phyloP scores from a whole-genome alignment of 1,140 invertebrate species.

The Halictus rubicundus region DNA sequence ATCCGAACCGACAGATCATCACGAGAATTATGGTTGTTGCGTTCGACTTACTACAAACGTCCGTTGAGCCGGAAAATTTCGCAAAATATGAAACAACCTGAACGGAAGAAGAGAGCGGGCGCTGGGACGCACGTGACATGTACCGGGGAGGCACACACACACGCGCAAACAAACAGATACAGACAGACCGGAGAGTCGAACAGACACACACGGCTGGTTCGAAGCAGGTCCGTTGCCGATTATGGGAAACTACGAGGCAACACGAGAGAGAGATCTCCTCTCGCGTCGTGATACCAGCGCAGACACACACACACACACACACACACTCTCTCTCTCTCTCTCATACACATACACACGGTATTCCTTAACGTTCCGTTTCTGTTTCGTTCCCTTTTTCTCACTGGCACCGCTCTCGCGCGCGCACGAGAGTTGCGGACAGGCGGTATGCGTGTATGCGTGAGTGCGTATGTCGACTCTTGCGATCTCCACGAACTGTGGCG shows the following conservation, averaged over 20 bases:
- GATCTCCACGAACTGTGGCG: conserved; percentile 18
- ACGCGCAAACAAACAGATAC: not conserved
- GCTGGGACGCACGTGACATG: conserved; percentile 45
- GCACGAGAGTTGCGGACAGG: too few species aligned
- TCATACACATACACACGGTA: too few species aligned
- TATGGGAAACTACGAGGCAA: conserved; percentile 29
- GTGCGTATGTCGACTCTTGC: not conserved
- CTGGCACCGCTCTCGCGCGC: not conserved
- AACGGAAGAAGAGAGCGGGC: not conserved
- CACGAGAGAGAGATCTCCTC: not conserved
- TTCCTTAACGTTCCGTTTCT: not conserved
- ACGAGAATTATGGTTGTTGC: too few species aligned
- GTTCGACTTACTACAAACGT: too few species aligned
- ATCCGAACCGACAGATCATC: too few species aligned
- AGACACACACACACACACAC: too few species aligned
- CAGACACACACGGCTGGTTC: not conserved
- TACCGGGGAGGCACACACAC: too few species aligned
- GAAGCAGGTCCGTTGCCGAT: conserved; percentile 38
- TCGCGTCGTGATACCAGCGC: not conserved
- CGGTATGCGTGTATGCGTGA: too few species aligned
- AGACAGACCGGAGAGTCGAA: too few species aligned
- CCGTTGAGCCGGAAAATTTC: not conserved
- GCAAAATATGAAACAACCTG: conserved; percentile 30
- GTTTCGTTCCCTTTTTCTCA: not conserved
- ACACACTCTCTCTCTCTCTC: too few species aligned